Conservation (phyloP, 2,888 invertebrate genomes). For the Octonoba sinensis region DNA sequence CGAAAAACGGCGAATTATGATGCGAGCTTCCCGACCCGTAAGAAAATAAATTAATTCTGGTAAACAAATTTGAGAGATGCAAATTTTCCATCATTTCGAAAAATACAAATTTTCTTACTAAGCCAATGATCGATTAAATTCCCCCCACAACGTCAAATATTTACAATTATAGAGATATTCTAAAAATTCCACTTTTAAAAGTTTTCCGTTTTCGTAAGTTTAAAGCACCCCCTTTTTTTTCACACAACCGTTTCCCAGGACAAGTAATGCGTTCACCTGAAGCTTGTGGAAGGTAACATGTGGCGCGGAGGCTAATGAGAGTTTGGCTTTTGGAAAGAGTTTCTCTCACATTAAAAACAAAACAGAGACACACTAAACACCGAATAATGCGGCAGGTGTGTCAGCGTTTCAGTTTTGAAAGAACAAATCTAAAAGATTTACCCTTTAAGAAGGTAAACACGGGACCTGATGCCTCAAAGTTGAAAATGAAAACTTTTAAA, state of each 20-base stretch:
- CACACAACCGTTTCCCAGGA: constrained; percentile 1
- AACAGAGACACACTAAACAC: constrained; percentile 23
- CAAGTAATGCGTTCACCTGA: constrained; percentile 50
- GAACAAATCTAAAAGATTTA: neutral
- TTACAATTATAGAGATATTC: constrained; percentile 42
- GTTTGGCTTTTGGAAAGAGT: constrained; percentile 35
- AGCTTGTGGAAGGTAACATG: constrained; percentile 54
- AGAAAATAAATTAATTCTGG: neutral
- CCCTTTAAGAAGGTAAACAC: too few species aligned
- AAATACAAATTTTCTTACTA: constrained; percentile 42
- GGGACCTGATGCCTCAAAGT: too few species aligned
- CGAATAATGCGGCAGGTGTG: constrained; percentile 40
- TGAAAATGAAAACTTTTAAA: too few species aligned
- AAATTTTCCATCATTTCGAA: constrained; percentile 41
- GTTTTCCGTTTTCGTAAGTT: constrained; percentile 53
- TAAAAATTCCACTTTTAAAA: constrained; percentile 56
- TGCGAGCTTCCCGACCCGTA: too few species aligned
- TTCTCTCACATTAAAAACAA: constrained; percentile 31
- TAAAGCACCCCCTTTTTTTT: constrained; percentile 33
- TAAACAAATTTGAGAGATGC: constrained; percentile 19
- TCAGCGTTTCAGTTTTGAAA: constrained; percentile 35
- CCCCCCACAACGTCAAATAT: constrained; percentile 21
- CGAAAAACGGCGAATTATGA: too few species aligned
- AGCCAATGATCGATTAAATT: constrained; percentile 53
- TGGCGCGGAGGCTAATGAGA: constrained; percentile 57